phyloP scores from a whole-genome alignment of 2,113 vertebrate genomes.

The Opisthocomus hoazin region DNA sequence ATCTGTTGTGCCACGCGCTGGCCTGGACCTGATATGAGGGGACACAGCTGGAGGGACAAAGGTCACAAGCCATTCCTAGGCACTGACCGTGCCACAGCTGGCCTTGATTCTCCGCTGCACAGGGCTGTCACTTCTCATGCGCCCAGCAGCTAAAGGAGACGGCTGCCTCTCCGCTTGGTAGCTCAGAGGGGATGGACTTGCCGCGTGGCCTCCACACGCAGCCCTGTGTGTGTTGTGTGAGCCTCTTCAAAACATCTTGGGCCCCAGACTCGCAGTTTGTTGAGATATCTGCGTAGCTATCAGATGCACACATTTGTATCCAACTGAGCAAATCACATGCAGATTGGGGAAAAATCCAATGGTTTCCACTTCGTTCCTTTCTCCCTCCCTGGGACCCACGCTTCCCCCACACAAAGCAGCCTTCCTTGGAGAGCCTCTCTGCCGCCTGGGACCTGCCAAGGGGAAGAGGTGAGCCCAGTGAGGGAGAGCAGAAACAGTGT shows the following conservation, averaged over 20 bases:
- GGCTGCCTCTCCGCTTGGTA: background rate
- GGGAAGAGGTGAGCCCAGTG: background rate
- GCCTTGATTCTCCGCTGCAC: background rate
- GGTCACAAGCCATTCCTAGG: background rate
- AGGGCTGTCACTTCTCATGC: background rate
- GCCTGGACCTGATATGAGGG: background rate
- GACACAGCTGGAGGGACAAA: background rate
- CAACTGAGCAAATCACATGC: background rate
- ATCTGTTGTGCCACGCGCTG: background rate
- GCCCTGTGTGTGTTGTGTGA: fast-evolving
- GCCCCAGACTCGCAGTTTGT: fast-evolving
- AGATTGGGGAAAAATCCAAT: background rate
- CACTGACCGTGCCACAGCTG: background rate
- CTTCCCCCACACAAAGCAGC: background rate
- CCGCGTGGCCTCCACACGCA: background rate
- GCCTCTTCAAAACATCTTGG: background rate
- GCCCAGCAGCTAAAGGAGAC: background rate
- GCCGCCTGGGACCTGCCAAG: background rate
- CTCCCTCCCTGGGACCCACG: background rate
- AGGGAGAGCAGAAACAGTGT: background rate
- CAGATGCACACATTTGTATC: background rate
- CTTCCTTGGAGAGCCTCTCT: background rate
- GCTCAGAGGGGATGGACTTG: background rate
- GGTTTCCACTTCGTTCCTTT: background rate
- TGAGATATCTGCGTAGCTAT: background rate